A percentile compares a stretch with the other conserved stretches of the same genome.
These are phyloP conservation scores for Drosophila algonquin DNA, from an alignment of 2,888 invertebrate species.

Conservation along the genomic window DNA sequence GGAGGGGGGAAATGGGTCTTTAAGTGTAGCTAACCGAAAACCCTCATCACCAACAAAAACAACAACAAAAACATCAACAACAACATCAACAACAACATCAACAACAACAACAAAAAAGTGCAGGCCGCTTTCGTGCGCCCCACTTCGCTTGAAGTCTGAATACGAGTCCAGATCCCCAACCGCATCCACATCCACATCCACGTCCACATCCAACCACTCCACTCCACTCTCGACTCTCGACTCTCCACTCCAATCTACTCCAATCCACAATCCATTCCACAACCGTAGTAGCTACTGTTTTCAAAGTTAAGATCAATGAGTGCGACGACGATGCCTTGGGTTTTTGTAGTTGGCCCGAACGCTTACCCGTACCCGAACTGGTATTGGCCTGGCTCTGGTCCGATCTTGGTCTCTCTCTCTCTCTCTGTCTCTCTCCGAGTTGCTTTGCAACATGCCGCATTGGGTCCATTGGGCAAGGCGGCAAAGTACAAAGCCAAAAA, in stretches of 20 bases:
- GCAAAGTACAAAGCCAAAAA: conserved; percentile 82
- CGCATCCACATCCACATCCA: conserved; percentile 26
- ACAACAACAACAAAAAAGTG: conserved; percentile 68
- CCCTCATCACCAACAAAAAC: conserved; percentile 41
- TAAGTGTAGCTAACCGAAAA: conserved; percentile 73
- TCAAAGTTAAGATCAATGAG: conserved; percentile 81
- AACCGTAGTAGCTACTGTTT: conserved; percentile 79
- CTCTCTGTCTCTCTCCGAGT: conserved; percentile 30
- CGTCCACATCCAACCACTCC: conserved; percentile 12
- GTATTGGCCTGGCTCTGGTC: conserved; percentile 16
- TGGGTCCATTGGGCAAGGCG: conserved; percentile 45
- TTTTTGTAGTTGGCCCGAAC: conserved; percentile 42
- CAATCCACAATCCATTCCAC: conserved; percentile 27
- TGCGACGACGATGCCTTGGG: conserved; percentile 64
- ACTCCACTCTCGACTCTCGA: conserved; percentile 7
- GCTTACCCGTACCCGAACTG: conserved; percentile 25
- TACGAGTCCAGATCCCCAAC: conserved; percentile 17
- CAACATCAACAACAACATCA: no score
- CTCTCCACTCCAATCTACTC: neutral
- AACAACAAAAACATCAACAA: conserved; percentile 13
- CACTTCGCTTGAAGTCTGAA: conserved; percentile 61
- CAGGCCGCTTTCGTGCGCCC: conserved; percentile 72
- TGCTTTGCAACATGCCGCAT: conserved; percentile 83
- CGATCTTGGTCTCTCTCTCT: conserved; percentile 15
- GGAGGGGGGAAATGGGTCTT: conserved; percentile 48